Conservation (phyloP, 2,113 vertebrate genomes). For the Urocolius indicus region DNA sequence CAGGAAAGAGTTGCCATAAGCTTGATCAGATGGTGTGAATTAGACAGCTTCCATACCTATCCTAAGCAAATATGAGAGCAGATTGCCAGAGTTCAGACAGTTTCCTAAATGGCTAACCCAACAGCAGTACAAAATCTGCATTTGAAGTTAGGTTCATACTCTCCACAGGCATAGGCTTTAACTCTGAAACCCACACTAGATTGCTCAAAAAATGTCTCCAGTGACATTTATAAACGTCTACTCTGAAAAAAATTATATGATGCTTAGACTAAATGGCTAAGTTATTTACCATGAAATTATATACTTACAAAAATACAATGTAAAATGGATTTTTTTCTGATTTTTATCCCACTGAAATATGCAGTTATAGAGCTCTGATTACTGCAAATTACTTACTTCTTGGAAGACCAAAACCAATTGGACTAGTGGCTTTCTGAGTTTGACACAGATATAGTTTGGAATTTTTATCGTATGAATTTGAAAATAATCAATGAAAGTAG, state of each 20-base stretch:
- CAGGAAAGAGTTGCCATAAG: constrained; percentile 1
- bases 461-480: not conserved
- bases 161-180: not conserved
- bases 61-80: not conserved
- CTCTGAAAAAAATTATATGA: not conserved
- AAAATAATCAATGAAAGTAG: not conserved
- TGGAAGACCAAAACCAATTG: not conserved
- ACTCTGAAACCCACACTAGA: not conserved
- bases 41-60: not conserved
- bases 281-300: not conserved
- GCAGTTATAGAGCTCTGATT: not conserved
- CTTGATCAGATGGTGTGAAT: not conserved
- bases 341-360: not conserved
- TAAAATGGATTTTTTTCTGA: not conserved
- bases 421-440: not conserved
- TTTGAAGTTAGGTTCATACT: not conserved
- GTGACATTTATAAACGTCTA: not conserved
- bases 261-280: not conserved
- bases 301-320: not conserved
- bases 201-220: not conserved
- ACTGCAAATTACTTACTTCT: not conserved
- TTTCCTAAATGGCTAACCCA: not conserved
- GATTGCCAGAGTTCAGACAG: not conserved
- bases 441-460: not conserved
- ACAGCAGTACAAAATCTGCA: not conserved